phyloP scores from a whole-genome alignment of 2,797 vertebrate genomes.

The Micrastur ruficollis region DNA sequence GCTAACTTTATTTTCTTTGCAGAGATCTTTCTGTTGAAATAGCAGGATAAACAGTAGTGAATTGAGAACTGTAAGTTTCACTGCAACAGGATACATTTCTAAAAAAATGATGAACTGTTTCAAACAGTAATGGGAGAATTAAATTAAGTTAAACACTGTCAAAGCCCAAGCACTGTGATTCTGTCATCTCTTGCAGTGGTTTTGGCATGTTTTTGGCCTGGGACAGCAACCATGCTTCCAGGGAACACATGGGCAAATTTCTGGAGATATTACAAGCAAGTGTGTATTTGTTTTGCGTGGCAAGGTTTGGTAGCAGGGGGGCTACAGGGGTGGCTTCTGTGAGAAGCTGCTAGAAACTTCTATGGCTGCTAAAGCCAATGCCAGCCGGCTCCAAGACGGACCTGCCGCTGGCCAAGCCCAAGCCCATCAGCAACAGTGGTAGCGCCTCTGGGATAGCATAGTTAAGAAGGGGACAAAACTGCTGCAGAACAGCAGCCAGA shows the following conservation, averaged over 20 bases:
- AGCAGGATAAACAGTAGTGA: neutral
- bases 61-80: neutral
- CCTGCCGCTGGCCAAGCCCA: accelerated
- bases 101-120: neutral
- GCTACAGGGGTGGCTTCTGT: neutral
- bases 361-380: accelerated
- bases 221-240: neutral
- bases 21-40: neutral
- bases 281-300: neutral
- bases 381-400: accelerated
- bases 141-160: neutral
- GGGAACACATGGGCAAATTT: neutral
- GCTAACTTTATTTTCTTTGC: neutral
- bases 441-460: accelerated
- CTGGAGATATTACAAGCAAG: neutral
- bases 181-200: neutral
- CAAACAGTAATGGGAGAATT: neutral
- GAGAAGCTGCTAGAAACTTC: neutral
- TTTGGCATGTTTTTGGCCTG: neutral
- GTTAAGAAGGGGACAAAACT: neutral
- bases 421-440: neutral
- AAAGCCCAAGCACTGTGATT: neutral
- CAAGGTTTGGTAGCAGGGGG: neutral
- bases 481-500: neutral
- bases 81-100: neutral